Percentiles rank a stretch among this genome's conserved stretches.
Evolutionary conservation across 2,888 invertebrate species (phyloP).

Genomic region (Himalopsyche japonica): DNA sequence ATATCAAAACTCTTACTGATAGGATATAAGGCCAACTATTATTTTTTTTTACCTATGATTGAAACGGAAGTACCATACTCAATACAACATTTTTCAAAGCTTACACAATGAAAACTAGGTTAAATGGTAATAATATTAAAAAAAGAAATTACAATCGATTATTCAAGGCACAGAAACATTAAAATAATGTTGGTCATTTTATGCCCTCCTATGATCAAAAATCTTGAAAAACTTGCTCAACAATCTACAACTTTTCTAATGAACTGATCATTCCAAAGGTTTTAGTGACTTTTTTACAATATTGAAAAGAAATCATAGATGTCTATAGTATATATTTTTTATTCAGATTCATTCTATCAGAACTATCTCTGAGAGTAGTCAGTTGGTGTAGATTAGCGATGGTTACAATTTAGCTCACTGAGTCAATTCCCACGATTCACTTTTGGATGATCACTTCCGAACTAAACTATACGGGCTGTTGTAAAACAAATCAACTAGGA

Average conservation of each 20-base stretch:
- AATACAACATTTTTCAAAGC: background rate
- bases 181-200: slow-evolving; percentile 26
- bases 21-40: no score
- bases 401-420: background rate
- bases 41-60: background rate
- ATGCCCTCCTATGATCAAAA: background rate
- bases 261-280: background rate
- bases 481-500: background rate
- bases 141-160: background rate
- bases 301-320: background rate
- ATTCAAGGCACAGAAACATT: slow-evolving; percentile 28
- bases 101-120: background rate
- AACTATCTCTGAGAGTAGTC: no score
- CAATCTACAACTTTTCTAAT: background rate
- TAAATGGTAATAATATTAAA: background rate
- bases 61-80: background rate
- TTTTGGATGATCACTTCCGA: background rate
- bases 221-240: background rate
- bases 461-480: background rate
- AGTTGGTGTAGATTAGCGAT: no score
- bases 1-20: no score
- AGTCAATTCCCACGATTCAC: background rate
- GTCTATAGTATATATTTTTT: no score
- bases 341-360: no score
- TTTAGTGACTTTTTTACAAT: background rate